phyloP scores from a whole-genome alignment of 2,888 invertebrate genomes.

The Philopedon plagiatum region DNA sequence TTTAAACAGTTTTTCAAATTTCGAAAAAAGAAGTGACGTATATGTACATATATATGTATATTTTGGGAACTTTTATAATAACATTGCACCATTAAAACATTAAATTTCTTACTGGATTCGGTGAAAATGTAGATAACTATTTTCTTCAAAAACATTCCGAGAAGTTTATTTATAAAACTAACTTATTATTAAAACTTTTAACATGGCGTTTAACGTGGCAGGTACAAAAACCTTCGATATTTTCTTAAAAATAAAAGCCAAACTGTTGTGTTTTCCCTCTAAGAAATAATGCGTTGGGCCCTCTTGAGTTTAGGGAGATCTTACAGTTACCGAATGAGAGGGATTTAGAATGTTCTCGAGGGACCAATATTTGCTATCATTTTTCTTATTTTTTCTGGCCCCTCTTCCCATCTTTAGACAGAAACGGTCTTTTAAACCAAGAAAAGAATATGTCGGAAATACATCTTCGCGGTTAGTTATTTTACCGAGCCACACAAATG shows the following conservation, averaged over 20 bases:
- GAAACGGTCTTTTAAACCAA: slow-evolving; percentile 26
- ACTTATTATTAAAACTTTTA: not conserved
- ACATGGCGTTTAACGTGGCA: not conserved
- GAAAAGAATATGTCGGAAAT: slow-evolving; percentile 14
- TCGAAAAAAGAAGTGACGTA: slow-evolving; percentile 3
- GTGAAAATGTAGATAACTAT: not conserved
- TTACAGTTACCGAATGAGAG: slow-evolving; percentile 36
- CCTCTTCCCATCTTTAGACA: slow-evolving; percentile 12
- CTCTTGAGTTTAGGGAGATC: slow-evolving; percentile 20
- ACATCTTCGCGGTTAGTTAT: slow-evolving; percentile 4
- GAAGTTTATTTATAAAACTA: not conserved
- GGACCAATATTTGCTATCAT: slow-evolving; percentile 34
- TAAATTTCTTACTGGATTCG: not conserved
- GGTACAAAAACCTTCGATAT: not conserved
- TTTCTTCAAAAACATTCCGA: not conserved
- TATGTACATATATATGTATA: no score
- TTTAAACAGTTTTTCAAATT: slow-evolving; percentile 1
- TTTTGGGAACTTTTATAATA: no score
- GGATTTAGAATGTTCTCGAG: slow-evolving; percentile 24
- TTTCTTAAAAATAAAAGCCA: not conserved
- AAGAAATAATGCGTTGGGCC: slow-evolving; percentile 19
- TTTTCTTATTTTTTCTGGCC: slow-evolving; percentile 31
- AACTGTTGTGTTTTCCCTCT: slow-evolving; percentile 24
- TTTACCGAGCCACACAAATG: not conserved
- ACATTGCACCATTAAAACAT: no score